Conservation (phyloP, 2,113 vertebrate species). For the Marcusenius ussheri region DNA sequence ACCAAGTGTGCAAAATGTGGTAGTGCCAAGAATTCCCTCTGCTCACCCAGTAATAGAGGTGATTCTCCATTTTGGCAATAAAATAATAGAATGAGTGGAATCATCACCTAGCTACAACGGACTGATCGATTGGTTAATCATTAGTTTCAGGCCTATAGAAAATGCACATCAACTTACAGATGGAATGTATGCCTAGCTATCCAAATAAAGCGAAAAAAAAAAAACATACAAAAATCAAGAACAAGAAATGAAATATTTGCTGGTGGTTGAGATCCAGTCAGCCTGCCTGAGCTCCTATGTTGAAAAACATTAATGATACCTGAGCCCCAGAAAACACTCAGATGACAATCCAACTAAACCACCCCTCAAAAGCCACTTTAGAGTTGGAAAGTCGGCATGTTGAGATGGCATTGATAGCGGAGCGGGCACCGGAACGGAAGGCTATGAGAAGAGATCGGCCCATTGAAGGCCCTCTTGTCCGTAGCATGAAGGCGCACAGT, state of each 20-base stretch:
- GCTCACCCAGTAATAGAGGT: neutral
- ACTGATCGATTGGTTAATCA: neutral
- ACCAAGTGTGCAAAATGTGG: conserved; percentile 31
- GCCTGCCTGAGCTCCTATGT: neutral
- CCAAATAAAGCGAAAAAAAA: neutral
- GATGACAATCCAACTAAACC: neutral
- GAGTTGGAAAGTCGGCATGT: neutral
- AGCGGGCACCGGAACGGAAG: neutral
- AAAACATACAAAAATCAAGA: neutral
- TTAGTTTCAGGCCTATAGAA: neutral
- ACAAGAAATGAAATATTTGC: neutral
- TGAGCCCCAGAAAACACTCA: neutral
- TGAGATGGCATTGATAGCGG: neutral
- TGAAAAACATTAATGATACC: neutral
- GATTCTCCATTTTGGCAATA: neutral
- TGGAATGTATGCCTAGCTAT: neutral
- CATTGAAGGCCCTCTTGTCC: neutral
- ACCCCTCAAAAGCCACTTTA: neutral
- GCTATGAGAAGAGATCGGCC: neutral
- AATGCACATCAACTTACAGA: neutral
- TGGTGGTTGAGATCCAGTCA: neutral
- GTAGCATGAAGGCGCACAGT: neutral
- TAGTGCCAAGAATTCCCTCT: neutral
- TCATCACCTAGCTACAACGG: neutral
- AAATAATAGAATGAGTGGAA: neutral